Conservation (phyloP, 2,797 vertebrate genomes). For the Mionectes olivaceus region DNA sequence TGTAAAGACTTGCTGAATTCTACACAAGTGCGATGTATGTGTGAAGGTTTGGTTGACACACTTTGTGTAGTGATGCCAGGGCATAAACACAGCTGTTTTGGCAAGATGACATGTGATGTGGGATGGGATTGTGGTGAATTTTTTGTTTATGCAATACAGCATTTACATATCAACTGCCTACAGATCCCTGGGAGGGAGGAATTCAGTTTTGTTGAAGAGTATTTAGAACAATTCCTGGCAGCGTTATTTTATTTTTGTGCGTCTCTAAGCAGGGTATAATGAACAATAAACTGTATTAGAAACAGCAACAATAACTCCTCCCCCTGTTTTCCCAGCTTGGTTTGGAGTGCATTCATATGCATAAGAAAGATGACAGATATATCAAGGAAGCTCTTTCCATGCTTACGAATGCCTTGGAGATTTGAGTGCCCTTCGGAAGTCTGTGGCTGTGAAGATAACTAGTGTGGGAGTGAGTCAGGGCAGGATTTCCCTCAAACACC, state of each 20-base stretch:
- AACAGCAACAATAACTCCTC: conserved; percentile 58
- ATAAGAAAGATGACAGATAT: conserved; percentile 61
- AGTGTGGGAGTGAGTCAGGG: conserved; percentile 49
- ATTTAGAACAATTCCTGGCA: conserved; percentile 48
- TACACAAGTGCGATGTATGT: neutral
- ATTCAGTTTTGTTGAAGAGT: neutral
- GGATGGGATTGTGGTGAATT: neutral
- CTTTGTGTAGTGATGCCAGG: neutral
- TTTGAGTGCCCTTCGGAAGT: conserved; percentile 62
- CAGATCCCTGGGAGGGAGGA: neutral
- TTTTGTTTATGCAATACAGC: neutral
- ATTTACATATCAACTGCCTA: neutral
- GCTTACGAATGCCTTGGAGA: conserved; percentile 11
- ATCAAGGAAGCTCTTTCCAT: conserved; percentile 52
- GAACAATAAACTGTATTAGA: conserved; percentile 63
- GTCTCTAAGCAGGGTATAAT: conserved; percentile 49
- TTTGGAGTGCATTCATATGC: conserved; percentile 39
- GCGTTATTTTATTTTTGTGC: neutral
- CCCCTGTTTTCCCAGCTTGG: conserved; percentile 25
- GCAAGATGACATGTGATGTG: neutral
- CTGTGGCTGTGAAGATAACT: conserved; percentile 67
- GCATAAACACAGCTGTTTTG: conserved; percentile 60
- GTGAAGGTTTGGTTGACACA: neutral
- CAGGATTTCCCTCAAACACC: conserved; percentile 43
- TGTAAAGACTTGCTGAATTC: neutral